These are phyloP conservation scores for Muscicapa striata DNA, from an alignment of 2,797 vertebrate genomes.

Conservation along the genomic window DNA sequence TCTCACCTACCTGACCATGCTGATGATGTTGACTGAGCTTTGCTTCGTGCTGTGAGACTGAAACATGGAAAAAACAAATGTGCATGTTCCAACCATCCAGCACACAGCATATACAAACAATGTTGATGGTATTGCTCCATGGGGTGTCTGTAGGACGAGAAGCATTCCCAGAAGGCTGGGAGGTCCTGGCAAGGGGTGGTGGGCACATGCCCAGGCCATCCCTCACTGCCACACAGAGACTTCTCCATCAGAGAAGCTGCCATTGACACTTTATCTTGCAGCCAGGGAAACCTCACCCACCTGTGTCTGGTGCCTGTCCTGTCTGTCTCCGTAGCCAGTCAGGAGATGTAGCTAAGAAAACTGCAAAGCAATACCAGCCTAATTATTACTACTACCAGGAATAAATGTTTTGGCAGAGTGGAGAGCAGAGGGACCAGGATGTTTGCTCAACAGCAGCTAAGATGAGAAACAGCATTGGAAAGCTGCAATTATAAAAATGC, in stretches of 20 bases:
- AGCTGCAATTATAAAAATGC: not conserved
- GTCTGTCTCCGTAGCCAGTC: fast-evolving
- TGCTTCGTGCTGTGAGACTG: not conserved
- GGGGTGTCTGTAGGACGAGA: not conserved
- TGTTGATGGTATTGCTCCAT: fast-evolving
- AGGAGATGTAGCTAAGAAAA: not conserved
- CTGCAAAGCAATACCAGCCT: not conserved
- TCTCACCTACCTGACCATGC: not conserved
- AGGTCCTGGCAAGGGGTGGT: fast-evolving
- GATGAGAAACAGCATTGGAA: not conserved
- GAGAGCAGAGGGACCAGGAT: slow-evolving; percentile 3
- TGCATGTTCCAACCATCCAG: not conserved
- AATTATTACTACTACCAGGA: not conserved
- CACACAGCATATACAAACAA: fast-evolving
- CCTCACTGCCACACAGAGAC: fast-evolving
- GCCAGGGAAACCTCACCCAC: not conserved
- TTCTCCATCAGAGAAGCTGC: not conserved
- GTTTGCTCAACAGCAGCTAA: not conserved
- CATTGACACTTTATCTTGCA: not conserved
- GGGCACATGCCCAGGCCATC: fast-evolving
- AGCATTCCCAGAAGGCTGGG: not conserved
- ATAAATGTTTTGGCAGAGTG: not conserved
- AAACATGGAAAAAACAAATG: not conserved
- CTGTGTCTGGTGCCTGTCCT: not conserved
- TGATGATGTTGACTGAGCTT: not conserved